Conservation (phyloP, 2,888 invertebrate genomes). For the Drosophila incognita region DNA sequence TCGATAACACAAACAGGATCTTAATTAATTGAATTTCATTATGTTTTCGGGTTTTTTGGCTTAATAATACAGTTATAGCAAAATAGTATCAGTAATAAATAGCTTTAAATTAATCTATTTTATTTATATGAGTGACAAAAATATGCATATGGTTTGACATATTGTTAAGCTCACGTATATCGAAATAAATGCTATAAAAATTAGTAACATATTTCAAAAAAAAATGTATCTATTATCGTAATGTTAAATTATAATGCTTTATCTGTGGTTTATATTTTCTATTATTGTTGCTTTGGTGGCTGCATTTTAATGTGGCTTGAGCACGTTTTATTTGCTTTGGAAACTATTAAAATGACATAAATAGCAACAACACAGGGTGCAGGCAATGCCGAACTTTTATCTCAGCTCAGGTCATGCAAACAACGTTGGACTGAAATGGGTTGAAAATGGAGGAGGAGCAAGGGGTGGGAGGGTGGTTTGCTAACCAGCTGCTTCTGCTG, state of each 20-base stretch:
- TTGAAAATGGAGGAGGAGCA: neutral
- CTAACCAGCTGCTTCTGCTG: slow-evolving; percentile 27
- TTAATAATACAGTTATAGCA: neutral
- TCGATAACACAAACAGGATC: neutral
- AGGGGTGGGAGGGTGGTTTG: neutral
- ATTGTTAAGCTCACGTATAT: neutral
- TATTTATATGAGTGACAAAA: neutral
- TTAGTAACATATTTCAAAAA: neutral
- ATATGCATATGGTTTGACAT: neutral
- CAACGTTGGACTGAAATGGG: slow-evolving; percentile 3
- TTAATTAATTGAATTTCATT: neutral
- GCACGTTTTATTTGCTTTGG: slow-evolving; percentile 71
- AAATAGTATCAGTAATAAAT: neutral
- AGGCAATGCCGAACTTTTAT: slow-evolving; percentile 73
- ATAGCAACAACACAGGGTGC: slow-evolving; percentile 49
- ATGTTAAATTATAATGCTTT: neutral
- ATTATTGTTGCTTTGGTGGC: slow-evolving; percentile 37
- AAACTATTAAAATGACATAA: slow-evolving; percentile 79
- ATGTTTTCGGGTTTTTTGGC: neutral
- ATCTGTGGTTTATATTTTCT: neutral
- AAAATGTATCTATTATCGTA: too few species aligned
- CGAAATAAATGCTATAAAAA: too few species aligned
- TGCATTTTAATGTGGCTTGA: slow-evolving; percentile 45
- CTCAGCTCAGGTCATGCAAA: slow-evolving; percentile 43
- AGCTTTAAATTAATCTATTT: neutral